Evolutionary conservation across 2,113 vertebrate species (phyloP), one percentile per base, ranked within the genome.

Genomic region (Alexandromys fortis): DNA sequence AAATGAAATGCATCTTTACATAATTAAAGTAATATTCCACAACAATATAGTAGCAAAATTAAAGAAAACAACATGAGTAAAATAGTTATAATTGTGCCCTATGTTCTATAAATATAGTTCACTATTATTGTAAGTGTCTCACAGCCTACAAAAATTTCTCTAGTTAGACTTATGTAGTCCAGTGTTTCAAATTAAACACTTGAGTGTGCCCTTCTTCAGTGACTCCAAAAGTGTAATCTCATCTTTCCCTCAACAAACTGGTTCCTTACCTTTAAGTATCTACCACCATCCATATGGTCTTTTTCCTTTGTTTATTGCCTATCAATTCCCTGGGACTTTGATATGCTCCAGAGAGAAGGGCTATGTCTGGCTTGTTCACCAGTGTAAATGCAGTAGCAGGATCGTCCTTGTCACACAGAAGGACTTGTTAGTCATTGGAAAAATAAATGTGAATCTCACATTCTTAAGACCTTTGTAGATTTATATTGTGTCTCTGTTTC

Each of bases 391-490:
- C 61, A 45, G 7, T 65, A 47, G 13, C 86, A 77, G 13, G 22
- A 58, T 67, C 79, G 30, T 70, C 89, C 52, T 92, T 75, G 26
- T 16, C n/a, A 61, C 16, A 8, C 47, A 87, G 21, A n/a, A 95
- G n/a, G 55, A 75, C 83, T 87, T 82, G 55, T 82, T 75, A 89
- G 86, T 93, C 85, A 33, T 67, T 91, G 58, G 90, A 93, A 58
- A 93, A 90, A 75, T 86, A 86, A 76, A 38, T 42, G 67, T 68
- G 63, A 86, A 49, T 35, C 19, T 78, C 19, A 87, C 47, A 77
- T 87, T 92, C 73, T 68, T 42, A 42, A 42, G 17, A 87, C 30
- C 4, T 78, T 96, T 93, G 61, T 45, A 93, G 19, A 86, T 75
- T 90, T 58, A 65, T 24, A 33, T 61, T 88, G 85, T 49, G 14